Percentiles rank a stretch among this genome's conserved stretches.
phyloP scores from a whole-genome alignment of 2,797 vertebrate species.

The Aphelocoma californica region DNA sequence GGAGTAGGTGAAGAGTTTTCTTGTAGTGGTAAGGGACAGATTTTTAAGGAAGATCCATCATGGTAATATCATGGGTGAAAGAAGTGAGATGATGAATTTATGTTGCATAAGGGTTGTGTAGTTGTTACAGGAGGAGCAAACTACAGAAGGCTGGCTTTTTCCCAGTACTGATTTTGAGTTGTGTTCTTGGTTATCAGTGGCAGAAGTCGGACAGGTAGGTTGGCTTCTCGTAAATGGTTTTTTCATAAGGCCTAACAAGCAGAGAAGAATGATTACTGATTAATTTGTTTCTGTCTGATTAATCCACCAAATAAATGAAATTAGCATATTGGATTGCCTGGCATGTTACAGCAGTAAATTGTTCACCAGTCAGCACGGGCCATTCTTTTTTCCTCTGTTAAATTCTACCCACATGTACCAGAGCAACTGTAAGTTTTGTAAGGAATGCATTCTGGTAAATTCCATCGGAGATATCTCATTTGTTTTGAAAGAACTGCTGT shows the following conservation, averaged over 20 bases:
- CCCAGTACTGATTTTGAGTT: not conserved
- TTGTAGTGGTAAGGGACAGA: not conserved
- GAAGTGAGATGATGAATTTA: not conserved
- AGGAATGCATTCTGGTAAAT: not conserved
- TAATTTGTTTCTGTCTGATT: slow-evolving; percentile 27
- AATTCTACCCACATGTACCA: not conserved
- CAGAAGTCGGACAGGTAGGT: not conserved
- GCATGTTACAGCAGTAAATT: not conserved
- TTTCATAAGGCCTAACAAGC: not conserved
- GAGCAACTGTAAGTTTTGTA: not conserved
- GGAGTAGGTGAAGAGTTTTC: not conserved
- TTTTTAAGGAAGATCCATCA: not conserved
- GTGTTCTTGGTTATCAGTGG: not conserved
- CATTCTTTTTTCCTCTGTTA: not conserved
- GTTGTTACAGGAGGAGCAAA: not conserved
- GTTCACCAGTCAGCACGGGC: not conserved
- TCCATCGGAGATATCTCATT: not conserved
- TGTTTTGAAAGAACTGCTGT: not conserved
- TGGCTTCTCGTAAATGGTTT: not conserved
- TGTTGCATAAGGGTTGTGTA: not conserved
- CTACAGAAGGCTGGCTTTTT: not conserved
- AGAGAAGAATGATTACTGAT: not conserved
- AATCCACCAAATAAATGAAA: slow-evolving; percentile 17
- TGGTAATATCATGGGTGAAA: not conserved
- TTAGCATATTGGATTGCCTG: not conserved